These are phyloP conservation scores for Rhinichthys klamathensis DNA, from an alignment of 2,113 vertebrate species.

Conservation along the genomic window DNA sequence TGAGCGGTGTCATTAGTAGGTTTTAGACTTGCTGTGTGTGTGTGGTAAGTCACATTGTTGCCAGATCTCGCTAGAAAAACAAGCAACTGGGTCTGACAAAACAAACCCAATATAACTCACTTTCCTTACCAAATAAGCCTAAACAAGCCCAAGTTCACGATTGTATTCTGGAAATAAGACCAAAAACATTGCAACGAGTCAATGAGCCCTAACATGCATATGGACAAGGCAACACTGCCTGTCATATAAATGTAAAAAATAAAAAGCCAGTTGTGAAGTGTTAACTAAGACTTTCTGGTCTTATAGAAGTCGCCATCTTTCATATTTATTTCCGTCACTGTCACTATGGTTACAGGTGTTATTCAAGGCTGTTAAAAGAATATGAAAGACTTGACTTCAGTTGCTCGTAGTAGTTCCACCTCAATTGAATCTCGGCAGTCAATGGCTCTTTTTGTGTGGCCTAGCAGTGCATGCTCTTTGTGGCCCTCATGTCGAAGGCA, in stretches of 20 bases:
- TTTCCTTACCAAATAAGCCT: not conserved
- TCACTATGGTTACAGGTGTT: not conserved
- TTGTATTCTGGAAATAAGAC: not conserved
- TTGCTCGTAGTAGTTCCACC: not conserved
- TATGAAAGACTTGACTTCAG: not conserved
- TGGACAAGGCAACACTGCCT: not conserved
- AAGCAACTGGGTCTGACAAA: conserved; percentile 13
- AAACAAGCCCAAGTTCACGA: not conserved
- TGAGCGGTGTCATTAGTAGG: not conserved
- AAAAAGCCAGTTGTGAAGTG: not conserved
- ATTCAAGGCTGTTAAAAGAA: not conserved
- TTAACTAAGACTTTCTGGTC: not conserved
- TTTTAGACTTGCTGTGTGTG: not conserved
- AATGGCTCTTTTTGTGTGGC: not conserved
- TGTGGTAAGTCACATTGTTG: no score
- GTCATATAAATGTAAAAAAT: not conserved
- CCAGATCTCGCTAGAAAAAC: conserved; percentile 5
- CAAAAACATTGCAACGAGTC: not conserved
- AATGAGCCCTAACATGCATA: not conserved
- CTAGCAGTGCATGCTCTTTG: not conserved
- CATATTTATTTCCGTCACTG: not conserved
- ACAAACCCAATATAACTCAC: not conserved
- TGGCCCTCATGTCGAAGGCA: not conserved
- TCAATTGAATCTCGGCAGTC: not conserved
- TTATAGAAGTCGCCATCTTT: not conserved